phyloP scores from a whole-genome alignment of 2,113 vertebrate genomes.

The Passer domesticus region DNA sequence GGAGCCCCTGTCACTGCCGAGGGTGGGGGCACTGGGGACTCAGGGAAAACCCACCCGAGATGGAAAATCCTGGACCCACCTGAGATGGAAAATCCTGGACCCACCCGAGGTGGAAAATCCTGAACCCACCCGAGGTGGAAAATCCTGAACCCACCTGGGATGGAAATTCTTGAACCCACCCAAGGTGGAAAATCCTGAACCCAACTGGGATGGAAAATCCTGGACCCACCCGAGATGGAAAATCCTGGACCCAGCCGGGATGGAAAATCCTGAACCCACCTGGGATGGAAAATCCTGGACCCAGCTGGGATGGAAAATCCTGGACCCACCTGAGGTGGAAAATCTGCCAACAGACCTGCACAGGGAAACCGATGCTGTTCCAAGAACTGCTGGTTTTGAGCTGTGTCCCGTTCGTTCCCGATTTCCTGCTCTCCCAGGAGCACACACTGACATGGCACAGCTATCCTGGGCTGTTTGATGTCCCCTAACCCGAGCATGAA shows the following conservation, averaged over 20 bases:
- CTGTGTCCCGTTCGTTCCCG: neutral
- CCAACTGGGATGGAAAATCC: too few relatives aligned
- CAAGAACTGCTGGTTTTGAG: neutral
- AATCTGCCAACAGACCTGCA: neutral
- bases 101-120: too few relatives aligned
- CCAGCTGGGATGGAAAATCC: neutral
- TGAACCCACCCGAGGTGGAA: too few relatives aligned
- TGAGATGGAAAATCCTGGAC: too few relatives aligned
- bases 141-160: too few relatives aligned
- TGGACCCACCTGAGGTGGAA: neutral
- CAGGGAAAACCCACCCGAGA: neutral
- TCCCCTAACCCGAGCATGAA: neutral
- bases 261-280: too few relatives aligned
- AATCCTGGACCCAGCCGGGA: neutral
- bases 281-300: neutral
- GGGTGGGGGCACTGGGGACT: neutral
- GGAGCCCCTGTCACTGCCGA: neutral
- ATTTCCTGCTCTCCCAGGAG: neutral
- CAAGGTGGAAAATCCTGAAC: too few relatives aligned
- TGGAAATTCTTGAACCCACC: too few relatives aligned
- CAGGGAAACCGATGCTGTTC: neutral
- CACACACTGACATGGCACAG: too few relatives aligned
- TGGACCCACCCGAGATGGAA: too few relatives aligned
- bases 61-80: neutral
- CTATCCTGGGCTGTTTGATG: neutral